Evolutionary conservation across 2,113 vertebrate genomes (phyloP).

Genomic region (Apteryx mantelli): DNA sequence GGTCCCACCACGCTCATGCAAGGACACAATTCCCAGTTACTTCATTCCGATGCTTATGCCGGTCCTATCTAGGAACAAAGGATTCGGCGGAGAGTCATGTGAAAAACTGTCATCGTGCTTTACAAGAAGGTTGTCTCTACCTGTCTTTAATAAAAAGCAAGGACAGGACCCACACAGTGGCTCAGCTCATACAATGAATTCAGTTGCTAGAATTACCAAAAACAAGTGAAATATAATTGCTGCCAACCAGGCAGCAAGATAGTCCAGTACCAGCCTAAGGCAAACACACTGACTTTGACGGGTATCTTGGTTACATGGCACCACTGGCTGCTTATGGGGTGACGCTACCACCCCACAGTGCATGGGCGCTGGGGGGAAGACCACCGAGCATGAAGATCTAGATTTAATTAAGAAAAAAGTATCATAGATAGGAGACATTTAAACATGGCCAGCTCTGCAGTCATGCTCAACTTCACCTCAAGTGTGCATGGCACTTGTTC

Average conservation of each 20-base stretch:
- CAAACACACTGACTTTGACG: not conserved
- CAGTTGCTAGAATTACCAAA: not conserved
- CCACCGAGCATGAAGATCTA: no score
- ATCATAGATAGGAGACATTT: no score
- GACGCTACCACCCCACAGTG: no score
- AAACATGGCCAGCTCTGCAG: no score
- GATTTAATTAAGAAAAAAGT: no score
- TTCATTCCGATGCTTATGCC: not conserved
- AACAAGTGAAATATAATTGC: not conserved
- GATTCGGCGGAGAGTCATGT: not conserved
- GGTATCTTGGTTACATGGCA: not conserved
- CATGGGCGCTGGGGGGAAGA: no score
- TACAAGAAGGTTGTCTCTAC: not conserved
- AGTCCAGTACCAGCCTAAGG: not conserved
- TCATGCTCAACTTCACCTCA: no score
- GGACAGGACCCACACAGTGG: accelerated
- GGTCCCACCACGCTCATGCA: not conserved
- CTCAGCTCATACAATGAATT: not conserved
- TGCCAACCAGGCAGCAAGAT: not conserved
- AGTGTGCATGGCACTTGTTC: no score
- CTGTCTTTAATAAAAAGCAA: not conserved
- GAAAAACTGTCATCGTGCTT: not conserved
- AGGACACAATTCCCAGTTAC: not conserved
- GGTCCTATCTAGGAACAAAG: not conserved
- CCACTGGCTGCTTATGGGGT: no score